phyloP scores from a whole-genome alignment of 1,140 invertebrate genomes.

The Bathynomus jamesi region DNA sequence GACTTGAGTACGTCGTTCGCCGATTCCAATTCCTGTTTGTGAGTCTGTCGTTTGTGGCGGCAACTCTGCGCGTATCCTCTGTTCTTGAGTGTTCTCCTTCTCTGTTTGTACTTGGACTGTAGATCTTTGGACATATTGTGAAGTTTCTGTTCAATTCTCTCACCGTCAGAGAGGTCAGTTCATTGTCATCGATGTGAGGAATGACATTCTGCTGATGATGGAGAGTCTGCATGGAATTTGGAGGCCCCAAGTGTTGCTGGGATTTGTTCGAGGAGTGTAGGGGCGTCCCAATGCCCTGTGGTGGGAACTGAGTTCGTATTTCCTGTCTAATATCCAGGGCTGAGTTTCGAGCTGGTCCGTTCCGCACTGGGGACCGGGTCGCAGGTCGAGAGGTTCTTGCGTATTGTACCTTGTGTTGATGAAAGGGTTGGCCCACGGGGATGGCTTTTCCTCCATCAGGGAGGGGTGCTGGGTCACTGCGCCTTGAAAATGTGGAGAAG shows the following conservation, averaged over 20 bases:
- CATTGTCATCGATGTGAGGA: constrained; percentile 65
- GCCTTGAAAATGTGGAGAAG: constrained; percentile 7
- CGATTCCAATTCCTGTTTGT: constrained; percentile 76
- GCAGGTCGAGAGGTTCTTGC: constrained; percentile 66
- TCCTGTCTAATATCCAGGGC: constrained; percentile 23
- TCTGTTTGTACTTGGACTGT: constrained; percentile 87
- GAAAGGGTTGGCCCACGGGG: constrained; percentile 45
- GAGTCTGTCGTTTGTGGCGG: constrained; percentile 77
- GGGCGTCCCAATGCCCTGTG: no score
- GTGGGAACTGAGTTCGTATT: no score
- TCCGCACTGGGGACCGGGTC: constrained; percentile 46
- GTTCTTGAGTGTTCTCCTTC: constrained; percentile 93
- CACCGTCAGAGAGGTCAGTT: constrained; percentile 81
- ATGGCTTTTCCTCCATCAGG: constrained; percentile 28
- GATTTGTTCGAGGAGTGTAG: background rate
- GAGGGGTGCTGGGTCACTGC: constrained; percentile 19
- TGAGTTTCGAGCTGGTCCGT: constrained; percentile 37
- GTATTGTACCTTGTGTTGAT: constrained; percentile 39
- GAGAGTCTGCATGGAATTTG: background rate
- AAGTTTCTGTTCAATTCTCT: constrained; percentile 88
- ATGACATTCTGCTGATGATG: background rate
- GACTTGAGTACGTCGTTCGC: constrained; percentile 61
- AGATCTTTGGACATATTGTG: constrained; percentile 87
- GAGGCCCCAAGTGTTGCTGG: background rate
- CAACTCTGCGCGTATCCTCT: constrained; percentile 98